phyloP scores from a whole-genome alignment of 2,888 invertebrate genomes.

The Scaptomyza cyrtandrae region DNA sequence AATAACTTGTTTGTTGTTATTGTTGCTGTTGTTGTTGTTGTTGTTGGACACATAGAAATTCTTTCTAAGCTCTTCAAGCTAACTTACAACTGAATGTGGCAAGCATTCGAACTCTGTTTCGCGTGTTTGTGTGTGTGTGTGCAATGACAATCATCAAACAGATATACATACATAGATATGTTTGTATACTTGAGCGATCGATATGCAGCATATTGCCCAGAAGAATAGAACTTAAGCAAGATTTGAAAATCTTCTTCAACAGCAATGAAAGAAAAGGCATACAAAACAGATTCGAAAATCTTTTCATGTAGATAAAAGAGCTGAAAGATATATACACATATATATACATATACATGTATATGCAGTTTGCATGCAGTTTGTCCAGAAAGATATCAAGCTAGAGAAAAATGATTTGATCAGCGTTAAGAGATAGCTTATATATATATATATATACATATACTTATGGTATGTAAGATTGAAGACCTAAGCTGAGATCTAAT shows the following conservation, averaged over 20 bases:
- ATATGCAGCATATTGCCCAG: neutral
- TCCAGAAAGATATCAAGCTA: no score
- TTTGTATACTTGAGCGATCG: slow-evolving; percentile 1
- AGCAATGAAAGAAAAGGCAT: no score
- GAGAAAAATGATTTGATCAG: no score
- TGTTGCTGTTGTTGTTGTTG: neutral
- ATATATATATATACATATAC: no score
- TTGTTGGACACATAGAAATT: slow-evolving; percentile 60
- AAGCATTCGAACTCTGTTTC: slow-evolving; percentile 5
- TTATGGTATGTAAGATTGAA: no score
- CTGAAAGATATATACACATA: no score
- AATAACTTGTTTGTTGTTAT: slow-evolving; percentile 1
- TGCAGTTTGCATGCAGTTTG: no score
- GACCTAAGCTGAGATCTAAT: no score
- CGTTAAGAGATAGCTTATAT: no score
- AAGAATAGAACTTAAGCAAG: slow-evolving; percentile 19
- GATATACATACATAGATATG: neutral
- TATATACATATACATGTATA: no score
- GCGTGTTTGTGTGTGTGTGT: slow-evolving; percentile 20
- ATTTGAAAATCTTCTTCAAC: neutral
- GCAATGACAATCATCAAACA: slow-evolving; percentile 69
- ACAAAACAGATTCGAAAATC: no score
- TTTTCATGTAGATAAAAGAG: no score
- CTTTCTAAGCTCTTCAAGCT: slow-evolving; percentile 44
- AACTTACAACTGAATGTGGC: slow-evolving; percentile 54